These are phyloP conservation scores for Gymnorhina tibicen DNA, from an alignment of 2,113 vertebrate species.

Conservation along the genomic window DNA sequence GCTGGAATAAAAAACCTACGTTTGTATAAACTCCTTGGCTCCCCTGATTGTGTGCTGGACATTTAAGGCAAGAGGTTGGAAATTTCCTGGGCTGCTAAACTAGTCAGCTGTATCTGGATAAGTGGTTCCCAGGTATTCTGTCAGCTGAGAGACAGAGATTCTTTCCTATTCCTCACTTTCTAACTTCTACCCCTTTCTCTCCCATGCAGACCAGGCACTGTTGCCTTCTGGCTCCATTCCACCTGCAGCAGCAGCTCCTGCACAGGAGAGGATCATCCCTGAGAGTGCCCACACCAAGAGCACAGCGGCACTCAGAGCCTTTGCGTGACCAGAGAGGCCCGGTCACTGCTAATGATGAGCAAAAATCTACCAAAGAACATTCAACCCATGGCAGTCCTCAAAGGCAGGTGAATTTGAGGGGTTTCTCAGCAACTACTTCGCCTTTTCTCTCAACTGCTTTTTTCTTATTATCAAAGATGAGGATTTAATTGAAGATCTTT, in stretches of 20 bases:
- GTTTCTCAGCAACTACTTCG: neutral
- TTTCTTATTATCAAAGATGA: neutral
- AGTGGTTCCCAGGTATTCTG: neutral
- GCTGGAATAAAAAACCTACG: neutral
- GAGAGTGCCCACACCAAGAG: neutral
- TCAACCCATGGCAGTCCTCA: neutral
- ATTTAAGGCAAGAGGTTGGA: neutral
- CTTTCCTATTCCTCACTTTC: neutral
- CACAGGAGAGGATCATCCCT: neutral
- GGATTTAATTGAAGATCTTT: neutral
- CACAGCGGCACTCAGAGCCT: neutral
- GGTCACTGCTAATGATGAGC: neutral
- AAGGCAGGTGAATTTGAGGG: neutral
- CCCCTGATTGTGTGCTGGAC: fast-evolving
- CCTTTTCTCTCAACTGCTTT: neutral
- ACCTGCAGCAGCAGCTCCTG: neutral
- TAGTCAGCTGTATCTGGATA: neutral
- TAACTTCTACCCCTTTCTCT: neutral
- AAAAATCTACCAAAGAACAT: neutral
- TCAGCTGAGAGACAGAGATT: neutral
- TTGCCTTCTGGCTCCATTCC: neutral
- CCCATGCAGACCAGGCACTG: neutral
- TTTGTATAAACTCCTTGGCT: neutral
- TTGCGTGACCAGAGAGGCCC: neutral
- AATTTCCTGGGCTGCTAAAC: neutral